Conservation (phyloP, 2,797 vertebrate genomes). For the Chrosomus eos region DNA sequence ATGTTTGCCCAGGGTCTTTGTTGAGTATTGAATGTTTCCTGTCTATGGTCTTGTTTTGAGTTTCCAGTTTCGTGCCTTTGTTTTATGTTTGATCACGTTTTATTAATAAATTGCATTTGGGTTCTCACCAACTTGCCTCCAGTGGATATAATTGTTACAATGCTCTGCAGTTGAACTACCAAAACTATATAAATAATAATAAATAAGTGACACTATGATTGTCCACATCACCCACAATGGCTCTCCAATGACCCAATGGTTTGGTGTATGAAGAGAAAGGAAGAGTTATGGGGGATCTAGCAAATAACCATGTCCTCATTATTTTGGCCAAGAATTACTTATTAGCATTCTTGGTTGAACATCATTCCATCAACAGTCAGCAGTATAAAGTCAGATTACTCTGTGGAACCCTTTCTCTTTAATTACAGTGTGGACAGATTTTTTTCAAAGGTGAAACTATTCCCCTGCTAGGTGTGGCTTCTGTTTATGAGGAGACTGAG, state of each 20-base stretch:
- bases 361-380: constrained; percentile 49
- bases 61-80: no score
- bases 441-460: constrained; percentile 82
- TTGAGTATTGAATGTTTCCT: no score
- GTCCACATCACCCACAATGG: constrained; percentile 8
- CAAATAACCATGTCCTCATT: constrained; percentile 38
- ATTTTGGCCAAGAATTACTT: constrained; percentile 35
- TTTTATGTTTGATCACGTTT: no score
- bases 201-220: constrained; percentile 4
- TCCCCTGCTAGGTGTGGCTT: constrained; percentile 82
- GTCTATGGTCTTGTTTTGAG: no score
- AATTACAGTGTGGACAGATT: constrained; percentile 86
- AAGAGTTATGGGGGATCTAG: constrained; percentile 14
- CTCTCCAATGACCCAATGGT: constrained; percentile 13
- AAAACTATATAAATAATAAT: neutral
- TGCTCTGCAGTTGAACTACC: neutral
- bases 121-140: no score
- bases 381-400: constrained; percentile 55
- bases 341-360: constrained; percentile 53
- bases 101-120: no score
- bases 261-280: constrained; percentile 15
- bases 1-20: no score
- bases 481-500: constrained; percentile 80
- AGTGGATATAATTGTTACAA: no score
- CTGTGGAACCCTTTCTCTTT: constrained; percentile 80